Conservation (phyloP, 2,797 vertebrate genomes). For the Acanthurus leucopareius region DNA sequence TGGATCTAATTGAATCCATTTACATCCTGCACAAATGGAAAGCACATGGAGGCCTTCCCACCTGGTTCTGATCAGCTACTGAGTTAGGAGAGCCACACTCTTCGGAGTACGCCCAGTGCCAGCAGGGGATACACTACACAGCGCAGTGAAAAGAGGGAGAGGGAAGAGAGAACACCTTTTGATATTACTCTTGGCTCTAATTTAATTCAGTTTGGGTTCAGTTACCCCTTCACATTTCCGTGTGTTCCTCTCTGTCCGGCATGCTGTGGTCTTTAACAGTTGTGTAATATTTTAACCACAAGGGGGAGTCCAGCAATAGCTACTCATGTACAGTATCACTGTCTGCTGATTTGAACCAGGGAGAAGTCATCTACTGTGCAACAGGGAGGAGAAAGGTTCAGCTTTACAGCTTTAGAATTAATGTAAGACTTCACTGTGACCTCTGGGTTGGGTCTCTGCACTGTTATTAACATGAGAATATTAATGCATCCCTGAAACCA, state of each 20-base stretch:
- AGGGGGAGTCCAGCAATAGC: constrained; percentile 76
- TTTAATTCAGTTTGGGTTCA: constrained; percentile 66
- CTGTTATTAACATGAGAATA: constrained; percentile 10
- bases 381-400: neutral
- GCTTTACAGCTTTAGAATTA: constrained; percentile 13
- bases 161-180: constrained; percentile 66
- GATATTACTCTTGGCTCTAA: constrained; percentile 68
- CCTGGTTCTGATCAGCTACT: constrained; percentile 89
- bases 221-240: constrained; percentile 42
- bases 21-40: constrained; percentile 86
- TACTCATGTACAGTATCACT: constrained; percentile 7
- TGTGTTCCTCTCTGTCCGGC: constrained; percentile 47
- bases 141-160: constrained; percentile 40
- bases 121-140: constrained; percentile 64
- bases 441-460: neutral
- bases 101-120: constrained; percentile 70
- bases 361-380: constrained; percentile 11
- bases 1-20: constrained; percentile 88
- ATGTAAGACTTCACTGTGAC: neutral
- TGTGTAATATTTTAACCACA: constrained; percentile 68
- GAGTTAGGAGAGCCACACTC: constrained; percentile 77
- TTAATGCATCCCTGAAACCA: constrained; percentile 2
- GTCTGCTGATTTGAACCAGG: constrained; percentile 12
- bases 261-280: constrained; percentile 36
- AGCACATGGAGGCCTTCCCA: constrained; percentile 84